These are phyloP conservation scores for Venusia cambrica DNA, from an alignment of 2,888 invertebrate species.

Conservation along the genomic window DNA sequence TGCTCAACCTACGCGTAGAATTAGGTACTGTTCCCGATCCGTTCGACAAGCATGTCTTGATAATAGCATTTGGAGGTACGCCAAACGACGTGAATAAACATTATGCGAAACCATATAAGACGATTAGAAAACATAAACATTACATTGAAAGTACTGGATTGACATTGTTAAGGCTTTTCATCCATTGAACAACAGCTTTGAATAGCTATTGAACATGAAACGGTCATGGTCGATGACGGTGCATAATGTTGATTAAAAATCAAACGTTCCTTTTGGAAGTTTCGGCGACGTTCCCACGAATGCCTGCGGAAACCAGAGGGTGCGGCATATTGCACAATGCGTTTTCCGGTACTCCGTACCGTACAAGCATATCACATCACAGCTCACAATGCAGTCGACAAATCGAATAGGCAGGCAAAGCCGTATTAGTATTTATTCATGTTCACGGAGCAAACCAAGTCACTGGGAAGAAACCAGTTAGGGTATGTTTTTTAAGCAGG, in stretches of 20 bases:
- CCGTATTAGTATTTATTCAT: too few relatives aligned
- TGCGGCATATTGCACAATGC: constrained; percentile 55
- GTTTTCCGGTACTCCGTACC: constrained; percentile 48
- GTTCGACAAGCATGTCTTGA: constrained; percentile 24
- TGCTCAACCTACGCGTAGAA: too few relatives aligned
- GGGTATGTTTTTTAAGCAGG: too few relatives aligned
- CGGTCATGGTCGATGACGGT: constrained; percentile 16
- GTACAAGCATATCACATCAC: too few relatives aligned
- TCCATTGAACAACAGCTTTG: constrained; percentile 7
- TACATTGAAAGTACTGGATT: constrained; percentile 8
- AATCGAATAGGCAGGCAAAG: constrained; percentile 24
- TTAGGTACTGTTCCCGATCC: constrained; percentile 28
- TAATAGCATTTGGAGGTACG: constrained; percentile 28
- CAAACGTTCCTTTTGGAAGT: constrained; percentile 12
- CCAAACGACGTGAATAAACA: constrained; percentile 27
- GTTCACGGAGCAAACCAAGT: too few relatives aligned
- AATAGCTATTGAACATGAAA: constrained; percentile 22
- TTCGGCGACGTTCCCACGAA: constrained; percentile 22
- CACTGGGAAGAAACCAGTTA: too few relatives aligned
- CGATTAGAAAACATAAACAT: constrained; percentile 19
- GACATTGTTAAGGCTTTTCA: constrained; percentile 15
- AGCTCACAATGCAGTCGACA: constrained; percentile 39
- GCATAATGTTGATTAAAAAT: constrained; percentile 4
- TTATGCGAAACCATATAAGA: constrained; percentile 19
- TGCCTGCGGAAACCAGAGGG: constrained; percentile 49